Evolutionary conservation across 2,113 vertebrate species (phyloP), one percentile per base, ranked within the genome.

Genomic region (Calcarius ornatus): DNA sequence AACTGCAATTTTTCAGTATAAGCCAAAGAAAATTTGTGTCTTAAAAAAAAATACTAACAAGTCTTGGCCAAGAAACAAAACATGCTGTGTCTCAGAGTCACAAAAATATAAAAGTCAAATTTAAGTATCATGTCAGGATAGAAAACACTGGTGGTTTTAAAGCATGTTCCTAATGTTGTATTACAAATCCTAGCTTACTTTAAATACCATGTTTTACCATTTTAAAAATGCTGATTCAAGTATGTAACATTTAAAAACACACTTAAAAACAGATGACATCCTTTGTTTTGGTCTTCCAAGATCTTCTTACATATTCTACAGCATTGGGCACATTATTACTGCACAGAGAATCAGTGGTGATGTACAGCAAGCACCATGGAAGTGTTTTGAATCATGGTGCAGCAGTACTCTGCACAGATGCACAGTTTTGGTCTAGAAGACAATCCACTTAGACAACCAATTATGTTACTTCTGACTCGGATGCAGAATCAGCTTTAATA

Each of bases 331-430:
- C 8, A 8, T 25, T 31, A 25, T 21, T 19, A 66, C 7, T 9
- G 7, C 5, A n/a, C 21, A 77, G 23, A 77, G 20, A 51, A 53
- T 31, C 4, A 10, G 22, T 24, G 23, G 10, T 61, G 33, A 42
- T 2, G 9, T 4, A 25, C 0, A 16, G 7, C 0, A 51, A 71
- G 60, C 5, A 4, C 53, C 28, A 48, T 0, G 4, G 12, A 37
- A 31, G 7, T 23, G 3, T 43, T 91, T 4, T 53, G 45, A 64
- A 42, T 12, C 15, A 18, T 2, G 5, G 31, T 4, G 37, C 42
- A 73, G 42, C 12, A 76, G 20, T 6, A 33, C 7, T 35, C 24
- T 79, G 35, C 43, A 69, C 43, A 76, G 45, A 65, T 4, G 64
- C 3, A 53, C 19, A 11, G 15, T 31, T 54, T 27, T 59, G n/a